Evolutionary conservation across 2,113 vertebrate genomes (phyloP), one percentile per base, ranked within the genome.

Genomic region (Nyctibius bracteatus): DNA sequence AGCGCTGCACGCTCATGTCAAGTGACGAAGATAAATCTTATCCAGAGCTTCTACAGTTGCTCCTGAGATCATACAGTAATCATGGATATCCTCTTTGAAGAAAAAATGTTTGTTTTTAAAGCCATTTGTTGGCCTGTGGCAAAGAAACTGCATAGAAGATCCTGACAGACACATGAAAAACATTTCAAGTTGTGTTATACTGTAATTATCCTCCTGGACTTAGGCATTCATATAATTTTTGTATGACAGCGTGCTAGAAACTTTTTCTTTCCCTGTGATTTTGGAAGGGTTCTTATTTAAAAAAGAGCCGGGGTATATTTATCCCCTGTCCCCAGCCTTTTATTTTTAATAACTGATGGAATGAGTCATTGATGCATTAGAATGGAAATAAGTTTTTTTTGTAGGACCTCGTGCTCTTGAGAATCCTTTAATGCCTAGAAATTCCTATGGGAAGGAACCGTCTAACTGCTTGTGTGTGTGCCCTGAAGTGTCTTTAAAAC

Each of bases 181-280:
- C 30, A 86, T 93, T 94, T 94, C 74, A 92, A 83, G 68, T 93
- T 81, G 75, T 88, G 67, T 86, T 95, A 59, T 93, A 81, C 88
- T 94, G 88, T 94, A 95, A 96, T 97, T 96, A 96, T 90, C 59
- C 59, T 90, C 20, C 88, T 78, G 52, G 72, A 95, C 55, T 93
- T 71, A 92, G 55, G 52, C 77, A 86, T 93, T 90, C 55, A 57
- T 92, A 71, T 94, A 88, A 93, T 90, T 96, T 88, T 90, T 68
- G 63, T 81, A 86, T 96, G 82, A 83, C 55, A 77, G 54, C 3
- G 5, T 73, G 85, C 54, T 92, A 88, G 66, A 79, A 57, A 12
- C 23, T 82, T 52, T 86, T 94, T 61, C 63, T 80, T 90, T 92
- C 75, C 44, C 52, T 73, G 43, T 90, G 88, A 95, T 93, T 97